A percentile compares a stretch with the other conserved stretches of the same genome.
Conservation (phyloP, 2,113 vertebrate genomes). For the Oceanites oceanicus region DNA sequence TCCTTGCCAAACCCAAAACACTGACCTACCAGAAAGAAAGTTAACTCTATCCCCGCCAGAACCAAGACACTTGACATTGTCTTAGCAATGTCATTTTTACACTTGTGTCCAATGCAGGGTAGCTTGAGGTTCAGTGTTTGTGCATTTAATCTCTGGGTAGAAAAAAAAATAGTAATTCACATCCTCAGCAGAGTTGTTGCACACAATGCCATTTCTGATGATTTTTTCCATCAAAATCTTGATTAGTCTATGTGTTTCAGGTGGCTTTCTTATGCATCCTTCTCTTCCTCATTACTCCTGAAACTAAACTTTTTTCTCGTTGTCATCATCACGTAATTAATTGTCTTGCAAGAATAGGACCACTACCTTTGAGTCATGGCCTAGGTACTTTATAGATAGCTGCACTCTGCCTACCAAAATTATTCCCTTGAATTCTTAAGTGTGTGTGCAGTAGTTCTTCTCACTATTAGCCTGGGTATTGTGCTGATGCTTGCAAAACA, state of each 20-base stretch:
- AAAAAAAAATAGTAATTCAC: not conserved
- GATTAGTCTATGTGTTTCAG: not conserved
- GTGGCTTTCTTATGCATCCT: not conserved
- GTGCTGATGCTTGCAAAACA: not conserved
- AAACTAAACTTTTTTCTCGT: not conserved
- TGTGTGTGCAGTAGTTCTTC: not conserved
- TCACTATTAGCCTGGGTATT: not conserved
- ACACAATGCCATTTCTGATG: accelerated
- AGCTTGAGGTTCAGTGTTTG: not conserved
- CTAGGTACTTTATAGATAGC: not conserved
- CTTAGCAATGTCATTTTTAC: not conserved
- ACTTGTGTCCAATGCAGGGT: not conserved
- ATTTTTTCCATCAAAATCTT: not conserved
- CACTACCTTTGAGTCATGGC: not conserved
- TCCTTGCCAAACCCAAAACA: no score
- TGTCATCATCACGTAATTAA: not conserved
- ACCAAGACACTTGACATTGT: no score
- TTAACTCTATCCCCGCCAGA: no score
- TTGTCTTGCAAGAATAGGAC: not conserved
- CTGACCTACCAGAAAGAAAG: no score
- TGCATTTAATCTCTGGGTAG: not conserved
- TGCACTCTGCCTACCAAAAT: not conserved
- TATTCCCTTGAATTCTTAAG: not conserved
- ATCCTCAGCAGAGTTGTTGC: not conserved
- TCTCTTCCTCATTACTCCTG: not conserved